A percentile compares a stretch with the other conserved stretches of the same genome.
Evolutionary conservation across 2,113 vertebrate genomes (phyloP).

Genomic region (Pygoscelis adeliae): DNA sequence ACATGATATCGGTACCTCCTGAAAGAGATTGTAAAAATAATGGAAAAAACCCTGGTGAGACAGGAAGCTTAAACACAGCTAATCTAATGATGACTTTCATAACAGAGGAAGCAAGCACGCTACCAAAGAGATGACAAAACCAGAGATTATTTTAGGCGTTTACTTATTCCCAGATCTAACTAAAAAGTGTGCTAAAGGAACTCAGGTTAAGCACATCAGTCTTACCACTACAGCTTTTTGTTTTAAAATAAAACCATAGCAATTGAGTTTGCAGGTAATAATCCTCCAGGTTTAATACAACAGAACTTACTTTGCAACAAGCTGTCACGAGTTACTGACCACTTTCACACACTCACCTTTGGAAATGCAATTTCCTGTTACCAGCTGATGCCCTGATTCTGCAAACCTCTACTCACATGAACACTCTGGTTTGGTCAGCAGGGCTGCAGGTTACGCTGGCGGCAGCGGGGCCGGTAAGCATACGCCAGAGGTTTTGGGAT

Average conservation of each 20-base stretch:
- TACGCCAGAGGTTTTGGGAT: neutral
- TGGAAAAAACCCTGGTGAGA: constrained; percentile 39
- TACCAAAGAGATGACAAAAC: constrained; percentile 44
- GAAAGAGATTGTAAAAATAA: constrained; percentile 28
- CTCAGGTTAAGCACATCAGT: neutral
- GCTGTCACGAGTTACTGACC: neutral
- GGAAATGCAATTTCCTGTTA: neutral
- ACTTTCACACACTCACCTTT: neutral
- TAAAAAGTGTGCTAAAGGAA: neutral
- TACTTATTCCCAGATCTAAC: constrained; percentile 20
- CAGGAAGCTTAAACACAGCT: constrained; percentile 48
- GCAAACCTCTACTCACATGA: neutral
- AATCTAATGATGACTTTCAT: constrained; percentile 11
- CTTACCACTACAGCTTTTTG: neutral
- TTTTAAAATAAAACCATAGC: neutral
- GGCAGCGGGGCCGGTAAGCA: rapidly evolving
- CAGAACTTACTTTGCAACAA: neutral
- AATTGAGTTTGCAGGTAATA: neutral
- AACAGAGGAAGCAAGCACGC: constrained; percentile 1
- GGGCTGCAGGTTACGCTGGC: neutral
- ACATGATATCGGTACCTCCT: neutral
- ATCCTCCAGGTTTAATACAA: neutral
- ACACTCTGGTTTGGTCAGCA: neutral
- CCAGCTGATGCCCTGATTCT: neutral
- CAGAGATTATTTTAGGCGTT: constrained; percentile 29